phyloP scores from a whole-genome alignment of 2,797 vertebrate species.

The Sebastes melanostomus region DNA sequence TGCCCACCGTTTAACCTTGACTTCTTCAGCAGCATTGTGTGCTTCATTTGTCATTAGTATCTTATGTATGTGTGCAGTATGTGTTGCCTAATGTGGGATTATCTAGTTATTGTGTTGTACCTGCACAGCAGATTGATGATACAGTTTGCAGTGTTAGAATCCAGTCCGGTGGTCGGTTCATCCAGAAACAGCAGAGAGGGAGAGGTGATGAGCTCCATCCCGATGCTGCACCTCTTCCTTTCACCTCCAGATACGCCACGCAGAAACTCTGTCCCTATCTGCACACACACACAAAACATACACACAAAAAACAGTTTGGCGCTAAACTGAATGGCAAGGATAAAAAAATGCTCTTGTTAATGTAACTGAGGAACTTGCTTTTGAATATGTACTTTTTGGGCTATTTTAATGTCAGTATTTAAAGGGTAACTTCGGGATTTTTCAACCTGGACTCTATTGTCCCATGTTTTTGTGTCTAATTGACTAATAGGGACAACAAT shows the following conservation, averaged over 20 bases:
- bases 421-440: too few species aligned
- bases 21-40: background rate
- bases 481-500: background rate
- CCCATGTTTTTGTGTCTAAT: background rate
- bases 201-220: constrained; percentile 83
- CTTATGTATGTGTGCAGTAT: background rate
- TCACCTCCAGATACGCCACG: constrained; percentile 85
- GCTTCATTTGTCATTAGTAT: constrained; percentile 1
- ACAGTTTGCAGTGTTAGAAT: constrained; percentile 81
- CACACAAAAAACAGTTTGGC: background rate
- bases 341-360: background rate
- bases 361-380: background rate
- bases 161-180: constrained; percentile 84
- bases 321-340: background rate
- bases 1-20: background rate
- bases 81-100: background rate
- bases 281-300: constrained; percentile 14
- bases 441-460: too few species aligned
- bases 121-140: constrained; percentile 74
- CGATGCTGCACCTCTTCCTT: constrained; percentile 84
- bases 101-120: constrained; percentile 28
- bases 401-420: background rate
- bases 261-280: constrained; percentile 85
- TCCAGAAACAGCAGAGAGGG: constrained; percentile 83
- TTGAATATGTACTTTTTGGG: background rate